These are phyloP conservation scores for Unio pictorum DNA, from an alignment of 2,888 invertebrate species.

Conservation along the genomic window DNA sequence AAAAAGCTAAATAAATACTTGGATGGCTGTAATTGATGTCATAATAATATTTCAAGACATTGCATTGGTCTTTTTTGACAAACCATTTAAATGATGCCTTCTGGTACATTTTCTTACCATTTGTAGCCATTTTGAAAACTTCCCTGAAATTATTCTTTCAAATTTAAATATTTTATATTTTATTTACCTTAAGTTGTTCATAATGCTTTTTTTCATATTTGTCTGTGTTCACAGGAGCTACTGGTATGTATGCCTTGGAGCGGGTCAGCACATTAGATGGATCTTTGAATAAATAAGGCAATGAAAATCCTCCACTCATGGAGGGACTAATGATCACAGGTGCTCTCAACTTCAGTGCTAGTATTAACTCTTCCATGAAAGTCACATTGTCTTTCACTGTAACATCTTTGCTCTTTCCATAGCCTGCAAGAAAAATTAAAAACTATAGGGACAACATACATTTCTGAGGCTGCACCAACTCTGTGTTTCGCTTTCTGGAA, in stretches of 20 bases:
- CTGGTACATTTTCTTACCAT: too few relatives aligned
- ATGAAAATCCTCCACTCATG: conserved; percentile 73
- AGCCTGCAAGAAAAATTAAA: conserved; percentile 2
- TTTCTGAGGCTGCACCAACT: too few relatives aligned
- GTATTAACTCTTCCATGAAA: conserved; percentile 65
- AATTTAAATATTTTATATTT: too few relatives aligned
- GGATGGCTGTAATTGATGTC: too few relatives aligned
- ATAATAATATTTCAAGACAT: too few relatives aligned
- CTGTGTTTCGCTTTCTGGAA: too few relatives aligned
- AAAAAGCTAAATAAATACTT: too few relatives aligned
- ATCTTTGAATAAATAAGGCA: conserved; percentile 70
- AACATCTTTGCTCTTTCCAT: conserved; percentile 10
- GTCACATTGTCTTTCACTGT: conserved; percentile 25
- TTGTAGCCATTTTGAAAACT: too few relatives aligned
- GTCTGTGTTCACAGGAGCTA: conserved; percentile 70
- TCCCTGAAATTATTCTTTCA: too few relatives aligned
- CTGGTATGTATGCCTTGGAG: conserved; percentile 70
- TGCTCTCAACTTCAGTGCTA: conserved; percentile 50
- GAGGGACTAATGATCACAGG: conserved; percentile 74
- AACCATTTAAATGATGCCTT: too few relatives aligned
- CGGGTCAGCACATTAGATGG: conserved; percentile 45
- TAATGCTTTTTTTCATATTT: conserved; percentile 36
- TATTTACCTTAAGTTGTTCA: conserved; percentile 22
- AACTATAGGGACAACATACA: too few relatives aligned
- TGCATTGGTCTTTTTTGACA: too few relatives aligned